Evolutionary conservation across 2,888 invertebrate species (phyloP), one percentile per base, ranked within the genome.

Genomic region (Blastobasis lacticolella): DNA sequence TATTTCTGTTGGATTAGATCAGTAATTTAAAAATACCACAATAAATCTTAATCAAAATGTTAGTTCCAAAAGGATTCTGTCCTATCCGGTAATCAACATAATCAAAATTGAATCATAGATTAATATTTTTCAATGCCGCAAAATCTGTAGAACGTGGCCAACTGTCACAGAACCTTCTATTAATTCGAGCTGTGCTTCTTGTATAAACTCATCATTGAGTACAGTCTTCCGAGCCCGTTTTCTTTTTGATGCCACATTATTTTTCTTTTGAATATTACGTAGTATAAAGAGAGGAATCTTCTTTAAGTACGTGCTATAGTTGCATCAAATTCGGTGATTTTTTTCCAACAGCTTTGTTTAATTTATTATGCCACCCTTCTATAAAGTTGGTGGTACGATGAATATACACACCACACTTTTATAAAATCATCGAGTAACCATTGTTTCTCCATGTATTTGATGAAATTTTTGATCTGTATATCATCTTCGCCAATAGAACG

Each of bases 371-470:
- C 51, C 51, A 51, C 36, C 45, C 51, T 51, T 51, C 48, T 40
- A 51, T 36, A 40, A 51, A 48, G 45, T 48, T 51, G 38, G 51
- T 51, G 45, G 51, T 51, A 45, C 48, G 48, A 51, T 51, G 51
- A 41, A 51, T 45, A 51, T 45, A 45, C 51, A 51, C 45, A 48
- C 51, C 48, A 51, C 37, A 48, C 48, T 48, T 48, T 48, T 45
- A 48, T 37, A 51, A 51, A 51, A 51, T 48, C 51, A 6, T 50
- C 43, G 8, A 37, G 41, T 9, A 49, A 42, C 48, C 48, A 49
- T 49, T 49, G 48, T n/a, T 43, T 49, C 10, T 43, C 36, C 48
- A 38, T 38, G 38, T 40, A 40, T 9, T 40, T 40, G 6, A 40
- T 40, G 9, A 40, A 1, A 6, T 40, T 6, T 8, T 6, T 9